A percentile compares a stretch with the other conserved stretches of the same genome.
These are phyloP conservation scores for Brassicogethes aeneus DNA, from an alignment of 2,888 invertebrate species.

Conservation along the genomic window DNA sequence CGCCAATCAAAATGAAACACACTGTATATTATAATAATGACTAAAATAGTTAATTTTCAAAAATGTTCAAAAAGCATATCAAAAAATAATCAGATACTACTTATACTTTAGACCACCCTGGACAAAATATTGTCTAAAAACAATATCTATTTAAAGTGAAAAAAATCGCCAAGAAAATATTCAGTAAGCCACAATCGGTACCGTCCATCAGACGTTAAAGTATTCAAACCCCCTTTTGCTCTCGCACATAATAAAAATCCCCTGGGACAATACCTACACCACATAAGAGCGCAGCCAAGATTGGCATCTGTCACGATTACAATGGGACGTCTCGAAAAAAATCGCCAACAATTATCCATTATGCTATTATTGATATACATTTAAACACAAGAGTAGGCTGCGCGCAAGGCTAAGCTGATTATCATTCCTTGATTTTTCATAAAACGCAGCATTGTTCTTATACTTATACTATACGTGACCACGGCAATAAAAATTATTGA, in stretches of 20 bases:
- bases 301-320: slow-evolving; percentile 31
- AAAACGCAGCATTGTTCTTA: not conserved
- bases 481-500: too few species aligned
- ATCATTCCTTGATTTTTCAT: slow-evolving; percentile 7
- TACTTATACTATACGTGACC: too few species aligned
- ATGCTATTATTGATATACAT: slow-evolving; percentile 30
- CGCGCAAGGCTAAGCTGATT: slow-evolving; percentile 27
- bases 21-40: too few species aligned
- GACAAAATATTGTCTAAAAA: too few species aligned
- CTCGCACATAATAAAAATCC: not conserved
- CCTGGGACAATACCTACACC: not conserved
- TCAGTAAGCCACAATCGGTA: not conserved
- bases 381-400: slow-evolving; percentile 30
- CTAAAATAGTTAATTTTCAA: too few species aligned
- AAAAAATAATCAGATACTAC: too few species aligned
- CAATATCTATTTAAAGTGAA: too few species aligned
- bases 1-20: too few species aligned
- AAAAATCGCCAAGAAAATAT: too few species aligned
- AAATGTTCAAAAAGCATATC: too few species aligned
- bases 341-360: slow-evolving; percentile 26
- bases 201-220: not conserved
- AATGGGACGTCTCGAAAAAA: slow-evolving; percentile 18
- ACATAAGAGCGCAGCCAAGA: slow-evolving; percentile 11
- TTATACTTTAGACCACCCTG: too few species aligned
- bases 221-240: too few species aligned